These are phyloP conservation scores for Xerus inauris DNA, from an alignment of 2,113 vertebrate genomes.

Conservation along the genomic window DNA sequence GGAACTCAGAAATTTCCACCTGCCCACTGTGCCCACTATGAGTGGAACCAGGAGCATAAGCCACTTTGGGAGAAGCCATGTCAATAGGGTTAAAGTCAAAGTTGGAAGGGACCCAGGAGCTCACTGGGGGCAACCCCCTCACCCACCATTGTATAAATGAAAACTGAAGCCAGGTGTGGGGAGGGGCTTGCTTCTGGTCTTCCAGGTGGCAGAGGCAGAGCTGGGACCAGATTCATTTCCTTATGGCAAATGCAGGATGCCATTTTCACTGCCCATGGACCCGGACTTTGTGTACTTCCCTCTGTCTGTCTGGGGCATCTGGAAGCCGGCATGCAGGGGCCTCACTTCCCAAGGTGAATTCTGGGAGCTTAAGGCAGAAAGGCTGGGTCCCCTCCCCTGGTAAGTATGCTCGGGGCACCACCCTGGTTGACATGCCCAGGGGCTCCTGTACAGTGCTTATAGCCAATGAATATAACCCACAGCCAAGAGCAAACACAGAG, in stretches of 20 bases:
- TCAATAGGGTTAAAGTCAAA: background rate
- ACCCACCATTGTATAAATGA: background rate
- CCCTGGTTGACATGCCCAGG: background rate
- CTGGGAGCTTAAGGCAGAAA: background rate
- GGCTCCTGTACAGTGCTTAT: conserved; percentile 6
- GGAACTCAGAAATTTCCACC: background rate
- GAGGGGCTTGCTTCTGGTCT: background rate
- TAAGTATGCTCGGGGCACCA: background rate
- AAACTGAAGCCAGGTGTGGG: background rate
- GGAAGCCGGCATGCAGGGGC: background rate
- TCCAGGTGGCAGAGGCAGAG: background rate
- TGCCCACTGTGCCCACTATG: background rate
- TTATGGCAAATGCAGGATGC: background rate
- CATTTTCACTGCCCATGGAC: background rate
- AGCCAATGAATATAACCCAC: conserved; percentile 9
- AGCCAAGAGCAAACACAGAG: conserved; percentile 67
- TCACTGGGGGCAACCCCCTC: background rate
- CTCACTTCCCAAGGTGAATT: background rate
- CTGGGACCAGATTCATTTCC: background rate
- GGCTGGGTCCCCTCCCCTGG: background rate
- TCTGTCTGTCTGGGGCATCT: background rate
- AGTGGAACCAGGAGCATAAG: background rate
- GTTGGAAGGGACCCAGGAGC: background rate
- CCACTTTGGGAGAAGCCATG: fast-evolving
- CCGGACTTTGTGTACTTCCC: fast-evolving